A percentile compares a stretch with the other conserved stretches of the same genome.
Evolutionary conservation across 92 coral and sea anemone genomes (phyloP).

Genomic region (Bergia puertoricense): DNA sequence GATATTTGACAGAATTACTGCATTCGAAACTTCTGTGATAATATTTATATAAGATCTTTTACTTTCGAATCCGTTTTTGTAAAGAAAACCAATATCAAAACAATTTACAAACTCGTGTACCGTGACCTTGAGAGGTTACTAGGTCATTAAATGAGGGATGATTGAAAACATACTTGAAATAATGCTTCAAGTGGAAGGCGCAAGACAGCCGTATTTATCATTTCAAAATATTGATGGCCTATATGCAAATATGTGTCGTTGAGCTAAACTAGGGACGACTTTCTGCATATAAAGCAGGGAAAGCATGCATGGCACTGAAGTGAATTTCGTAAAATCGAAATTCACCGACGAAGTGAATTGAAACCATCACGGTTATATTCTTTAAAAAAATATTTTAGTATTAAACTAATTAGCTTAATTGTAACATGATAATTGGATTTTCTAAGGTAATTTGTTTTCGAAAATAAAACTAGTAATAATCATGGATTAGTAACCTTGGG

Average conservation of each 20-base stretch:
- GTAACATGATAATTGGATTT: neutral
- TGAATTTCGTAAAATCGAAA: neutral
- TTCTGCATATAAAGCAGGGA: neutral
- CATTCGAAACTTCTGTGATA: neutral
- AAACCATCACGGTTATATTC: neutral
- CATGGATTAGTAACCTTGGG: no score
- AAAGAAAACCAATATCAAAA: neutral
- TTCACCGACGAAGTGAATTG: neutral
- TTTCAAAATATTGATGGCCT: neutral
- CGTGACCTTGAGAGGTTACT: neutral
- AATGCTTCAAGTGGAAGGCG: neutral
- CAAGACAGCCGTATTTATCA: neutral
- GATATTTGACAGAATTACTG: neutral
- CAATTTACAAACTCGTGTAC: neutral
- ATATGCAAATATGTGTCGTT: neutral
- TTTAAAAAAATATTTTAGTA: neutral
- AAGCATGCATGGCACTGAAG: neutral
- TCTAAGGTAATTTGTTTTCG: no score
- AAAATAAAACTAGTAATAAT: no score
- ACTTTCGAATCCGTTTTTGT: neutral
- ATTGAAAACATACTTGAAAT: slow-evolving; percentile 36
- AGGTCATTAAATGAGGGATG: slow-evolving; percentile 4
- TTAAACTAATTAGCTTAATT: neutral
- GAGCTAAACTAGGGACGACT: neutral
- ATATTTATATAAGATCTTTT: neutral